Conservation (phyloP, 2,797 vertebrate species). For the Sebastolobus altivelis region DNA sequence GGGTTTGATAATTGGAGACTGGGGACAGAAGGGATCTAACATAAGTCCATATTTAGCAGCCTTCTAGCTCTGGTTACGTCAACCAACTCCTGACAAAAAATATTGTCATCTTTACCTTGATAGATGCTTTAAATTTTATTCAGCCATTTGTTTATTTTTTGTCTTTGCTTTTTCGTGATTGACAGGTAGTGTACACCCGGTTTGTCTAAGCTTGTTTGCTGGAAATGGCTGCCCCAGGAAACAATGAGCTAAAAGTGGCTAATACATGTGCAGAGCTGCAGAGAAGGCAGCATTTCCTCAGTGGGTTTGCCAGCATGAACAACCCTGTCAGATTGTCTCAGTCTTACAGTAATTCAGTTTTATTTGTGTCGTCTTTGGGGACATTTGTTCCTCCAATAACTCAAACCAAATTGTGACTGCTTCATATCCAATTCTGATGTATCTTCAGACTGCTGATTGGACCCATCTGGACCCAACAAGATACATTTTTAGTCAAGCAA, state of each 20-base stretch:
- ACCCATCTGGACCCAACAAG: slow-evolving; percentile 31
- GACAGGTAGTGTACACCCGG: background rate
- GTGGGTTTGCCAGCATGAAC: background rate
- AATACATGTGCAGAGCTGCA: background rate
- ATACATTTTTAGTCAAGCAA: slow-evolving; percentile 17
- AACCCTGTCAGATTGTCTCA: background rate
- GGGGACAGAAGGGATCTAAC: background rate
- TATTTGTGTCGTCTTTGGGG: background rate
- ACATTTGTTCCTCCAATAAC: background rate
- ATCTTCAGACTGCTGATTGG: slow-evolving; percentile 16
- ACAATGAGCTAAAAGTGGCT: background rate
- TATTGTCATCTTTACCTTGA: background rate
- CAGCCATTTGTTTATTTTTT: background rate
- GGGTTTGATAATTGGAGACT: background rate
- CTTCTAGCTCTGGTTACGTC: background rate
- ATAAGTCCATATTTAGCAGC: background rate
- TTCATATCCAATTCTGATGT: slow-evolving; percentile 1
- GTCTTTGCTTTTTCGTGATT: background rate
- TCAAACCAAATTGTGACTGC: background rate
- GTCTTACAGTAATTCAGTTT: background rate
- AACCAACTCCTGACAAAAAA: background rate
- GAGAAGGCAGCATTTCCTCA: background rate
- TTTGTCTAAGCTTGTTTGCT: background rate
- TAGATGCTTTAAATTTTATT: background rate
- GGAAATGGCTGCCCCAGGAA: background rate